A percentile compares a stretch with the other conserved stretches of the same genome.
These are phyloP conservation scores for Syritta pipiens DNA, from an alignment of 2,888 invertebrate species.

Conservation along the genomic window DNA sequence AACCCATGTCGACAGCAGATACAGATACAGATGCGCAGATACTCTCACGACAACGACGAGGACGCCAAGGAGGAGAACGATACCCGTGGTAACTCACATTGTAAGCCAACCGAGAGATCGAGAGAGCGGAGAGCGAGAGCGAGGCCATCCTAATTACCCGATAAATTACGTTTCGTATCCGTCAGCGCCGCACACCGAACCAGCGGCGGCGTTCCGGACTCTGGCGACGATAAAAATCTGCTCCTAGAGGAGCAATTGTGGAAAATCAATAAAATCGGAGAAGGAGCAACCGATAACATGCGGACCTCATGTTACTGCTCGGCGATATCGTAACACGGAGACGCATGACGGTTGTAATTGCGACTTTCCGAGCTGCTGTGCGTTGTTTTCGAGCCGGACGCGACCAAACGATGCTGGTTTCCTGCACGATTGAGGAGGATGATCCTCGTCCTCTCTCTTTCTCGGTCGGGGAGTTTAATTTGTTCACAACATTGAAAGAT, in stretches of 20 bases:
- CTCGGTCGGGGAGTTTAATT: conserved; percentile 59
- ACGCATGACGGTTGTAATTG: conserved; percentile 68
- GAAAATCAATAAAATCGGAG: conserved; percentile 70
- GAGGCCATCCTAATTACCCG: conserved; percentile 70
- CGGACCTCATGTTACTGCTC: conserved; percentile 68
- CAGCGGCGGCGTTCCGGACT: too few species aligned
- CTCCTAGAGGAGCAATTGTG: conserved; percentile 64
- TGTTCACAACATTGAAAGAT: conserved; percentile 67
- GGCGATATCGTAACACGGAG: conserved; percentile 68
- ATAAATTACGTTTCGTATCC: conserved; percentile 70
- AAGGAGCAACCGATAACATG: conserved; percentile 69
- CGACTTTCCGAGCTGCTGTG: conserved; percentile 55
- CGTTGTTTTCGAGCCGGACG: conserved; percentile 19
- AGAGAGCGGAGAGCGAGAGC: too few species aligned
- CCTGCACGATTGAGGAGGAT: conserved; percentile 60
- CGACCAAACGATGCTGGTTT: conserved; percentile 6
- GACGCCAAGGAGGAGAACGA: conserved; percentile 14
- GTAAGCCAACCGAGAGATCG: too few species aligned
- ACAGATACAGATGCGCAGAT: conserved; percentile 38
- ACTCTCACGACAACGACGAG: too few species aligned
- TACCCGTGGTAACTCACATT: conserved; percentile 63
- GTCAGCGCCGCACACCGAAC: conserved; percentile 47
- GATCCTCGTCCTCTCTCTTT: too few species aligned
- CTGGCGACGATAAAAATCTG: conserved; percentile 70
- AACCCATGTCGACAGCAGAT: conserved; percentile 50